Evolutionary conservation across 2,888 invertebrate species (phyloP).

Genomic region (Scaptodrosophila latifasciaeformis): DNA sequence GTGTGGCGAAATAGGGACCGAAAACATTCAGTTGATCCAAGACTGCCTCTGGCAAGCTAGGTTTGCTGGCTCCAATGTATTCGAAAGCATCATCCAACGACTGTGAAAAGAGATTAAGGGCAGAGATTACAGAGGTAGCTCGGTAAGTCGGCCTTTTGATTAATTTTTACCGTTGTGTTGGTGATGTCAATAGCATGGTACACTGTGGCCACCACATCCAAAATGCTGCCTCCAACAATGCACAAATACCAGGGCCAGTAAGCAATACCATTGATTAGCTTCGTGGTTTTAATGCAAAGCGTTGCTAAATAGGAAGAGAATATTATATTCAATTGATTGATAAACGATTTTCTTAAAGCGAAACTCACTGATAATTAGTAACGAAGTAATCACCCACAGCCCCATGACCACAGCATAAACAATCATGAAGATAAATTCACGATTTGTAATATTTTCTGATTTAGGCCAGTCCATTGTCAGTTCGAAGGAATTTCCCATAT

Average conservation of each 20-base stretch:
- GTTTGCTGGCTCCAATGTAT: conserved; percentile 29
- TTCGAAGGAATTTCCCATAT: neutral
- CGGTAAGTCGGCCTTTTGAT: too few relatives aligned
- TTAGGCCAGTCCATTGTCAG: conserved; percentile 55
- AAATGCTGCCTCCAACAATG: conserved; percentile 67
- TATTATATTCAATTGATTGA: too few relatives aligned
- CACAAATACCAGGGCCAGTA: conserved; percentile 75
- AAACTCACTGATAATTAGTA: conserved; percentile 63
- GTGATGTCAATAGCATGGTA: conserved; percentile 74
- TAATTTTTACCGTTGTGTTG: conserved; percentile 70
- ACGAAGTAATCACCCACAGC: conserved; percentile 67
- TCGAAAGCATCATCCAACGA: conserved; percentile 28
- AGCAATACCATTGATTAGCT: conserved; percentile 49
- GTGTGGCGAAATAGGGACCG: conserved; percentile 64
- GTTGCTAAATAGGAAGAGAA: conserved; percentile 43
- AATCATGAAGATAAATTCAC: conserved; percentile 65
- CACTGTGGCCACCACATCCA: conserved; percentile 75
- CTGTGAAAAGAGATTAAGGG: too few relatives aligned
- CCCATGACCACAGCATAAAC: conserved; percentile 64
- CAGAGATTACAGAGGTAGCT: too few relatives aligned
- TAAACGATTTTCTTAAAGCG: too few relatives aligned
- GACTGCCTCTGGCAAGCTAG: neutral
- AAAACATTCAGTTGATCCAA: conserved; percentile 37
- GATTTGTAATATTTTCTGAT: conserved; percentile 52
- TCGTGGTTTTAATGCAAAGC: conserved; percentile 62